phyloP scores from a whole-genome alignment of 2,113 vertebrate genomes.

The Peucedramus taeniatus region DNA sequence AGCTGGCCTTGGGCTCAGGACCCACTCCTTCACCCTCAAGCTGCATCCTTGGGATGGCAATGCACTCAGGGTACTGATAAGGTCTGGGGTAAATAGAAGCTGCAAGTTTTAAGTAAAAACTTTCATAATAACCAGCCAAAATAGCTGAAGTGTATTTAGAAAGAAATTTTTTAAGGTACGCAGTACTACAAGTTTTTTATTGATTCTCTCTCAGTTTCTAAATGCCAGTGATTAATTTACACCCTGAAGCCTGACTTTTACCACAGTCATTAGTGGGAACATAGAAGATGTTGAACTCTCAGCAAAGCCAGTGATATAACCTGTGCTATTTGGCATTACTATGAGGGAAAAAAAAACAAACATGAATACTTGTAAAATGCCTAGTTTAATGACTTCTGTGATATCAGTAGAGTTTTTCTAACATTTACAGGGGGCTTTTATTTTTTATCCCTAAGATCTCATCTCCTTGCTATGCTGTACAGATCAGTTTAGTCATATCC shows the following conservation, averaged over 20 bases:
- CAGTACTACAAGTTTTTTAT: not conserved
- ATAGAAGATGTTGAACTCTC: not conserved
- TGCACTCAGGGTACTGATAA: not conserved
- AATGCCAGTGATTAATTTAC: constrained; percentile 5
- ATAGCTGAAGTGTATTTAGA: not conserved
- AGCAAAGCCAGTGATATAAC: not conserved
- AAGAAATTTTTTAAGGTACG: not conserved
- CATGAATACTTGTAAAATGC: not conserved
- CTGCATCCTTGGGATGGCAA: not conserved
- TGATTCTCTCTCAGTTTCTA: not conserved
- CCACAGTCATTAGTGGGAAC: not conserved
- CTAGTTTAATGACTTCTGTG: not conserved
- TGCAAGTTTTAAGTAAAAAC: not conserved
- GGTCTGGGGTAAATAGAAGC: not conserved
- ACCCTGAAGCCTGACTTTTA: not conserved
- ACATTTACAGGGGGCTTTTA: not conserved
- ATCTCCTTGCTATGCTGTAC: not conserved
- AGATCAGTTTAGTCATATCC: not conserved
- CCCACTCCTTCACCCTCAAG: accelerated
- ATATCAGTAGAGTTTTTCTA: not conserved
- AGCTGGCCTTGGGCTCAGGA: not conserved
- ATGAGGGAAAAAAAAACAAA: not conserved
- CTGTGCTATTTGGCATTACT: not conserved
- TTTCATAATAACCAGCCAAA: not conserved
- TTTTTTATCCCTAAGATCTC: not conserved